These are phyloP conservation scores for Zosterops lateralis DNA, from an alignment of 2,113 vertebrate genomes.

Conservation along the genomic window DNA sequence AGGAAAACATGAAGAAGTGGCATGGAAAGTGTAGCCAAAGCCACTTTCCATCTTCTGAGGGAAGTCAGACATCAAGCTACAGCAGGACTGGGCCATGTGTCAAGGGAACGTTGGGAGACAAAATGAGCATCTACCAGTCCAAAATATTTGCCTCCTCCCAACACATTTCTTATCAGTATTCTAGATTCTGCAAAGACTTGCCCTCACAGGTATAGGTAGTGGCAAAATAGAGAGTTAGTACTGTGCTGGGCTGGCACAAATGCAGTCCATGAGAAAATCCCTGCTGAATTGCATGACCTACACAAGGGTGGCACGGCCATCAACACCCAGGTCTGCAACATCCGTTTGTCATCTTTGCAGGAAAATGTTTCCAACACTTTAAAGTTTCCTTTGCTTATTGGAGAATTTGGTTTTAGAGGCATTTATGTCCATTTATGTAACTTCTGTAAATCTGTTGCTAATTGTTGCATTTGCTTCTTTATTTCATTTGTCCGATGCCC, in stretches of 20 bases:
- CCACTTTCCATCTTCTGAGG: background rate
- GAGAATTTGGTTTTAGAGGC: background rate
- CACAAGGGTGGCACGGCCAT: background rate
- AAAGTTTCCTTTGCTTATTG: constrained; percentile 21
- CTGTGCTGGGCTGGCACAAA: background rate
- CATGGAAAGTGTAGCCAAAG: background rate
- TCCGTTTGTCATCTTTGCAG: constrained; percentile 5
- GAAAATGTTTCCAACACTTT: constrained; percentile 49
- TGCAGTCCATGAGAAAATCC: background rate
- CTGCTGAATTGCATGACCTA: background rate
- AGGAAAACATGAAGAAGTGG: background rate
- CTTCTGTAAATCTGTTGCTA: constrained; percentile 61
- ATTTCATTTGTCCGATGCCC: constrained; percentile 44
- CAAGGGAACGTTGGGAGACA: background rate
- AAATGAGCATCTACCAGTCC: background rate
- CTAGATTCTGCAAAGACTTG: background rate
- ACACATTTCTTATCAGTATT: background rate
- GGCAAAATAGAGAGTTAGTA: background rate
- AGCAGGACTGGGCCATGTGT: background rate
- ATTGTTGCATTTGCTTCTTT: constrained; percentile 48
- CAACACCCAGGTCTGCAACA: constrained; percentile 1
- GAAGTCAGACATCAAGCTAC: background rate
- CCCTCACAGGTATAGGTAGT: background rate
- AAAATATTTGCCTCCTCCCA: background rate
- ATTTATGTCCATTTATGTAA: constrained; percentile 51